A percentile compares a stretch with the other conserved stretches of the same genome.
Evolutionary conservation across 1,140 invertebrate genomes (phyloP).

Genomic region (Calephelis virginiensis): DNA sequence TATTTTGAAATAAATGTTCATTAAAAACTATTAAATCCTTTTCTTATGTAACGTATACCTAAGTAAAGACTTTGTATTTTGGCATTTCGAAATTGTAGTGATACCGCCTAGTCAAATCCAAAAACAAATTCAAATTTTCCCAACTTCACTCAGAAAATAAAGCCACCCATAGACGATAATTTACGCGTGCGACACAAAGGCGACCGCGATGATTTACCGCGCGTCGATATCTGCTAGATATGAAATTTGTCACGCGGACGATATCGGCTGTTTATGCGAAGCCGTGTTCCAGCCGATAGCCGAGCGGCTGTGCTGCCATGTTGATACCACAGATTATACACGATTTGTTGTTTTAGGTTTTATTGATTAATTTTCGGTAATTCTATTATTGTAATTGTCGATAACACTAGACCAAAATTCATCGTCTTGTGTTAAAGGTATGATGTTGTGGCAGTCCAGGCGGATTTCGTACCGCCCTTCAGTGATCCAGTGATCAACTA

Average conservation of each 20-base stretch:
- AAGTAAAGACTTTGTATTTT: too few species aligned
- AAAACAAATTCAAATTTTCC: conserved; percentile 1
- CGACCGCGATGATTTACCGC: conserved; percentile 39
- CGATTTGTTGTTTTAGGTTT: conserved; percentile 28
- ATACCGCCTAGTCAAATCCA: neutral
- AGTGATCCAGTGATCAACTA: too few species aligned
- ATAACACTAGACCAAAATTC: neutral
- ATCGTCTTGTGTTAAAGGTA: too few species aligned
- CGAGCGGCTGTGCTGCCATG: conserved; percentile 22
- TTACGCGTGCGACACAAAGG: conserved; percentile 30
- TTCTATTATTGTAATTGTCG: neutral
- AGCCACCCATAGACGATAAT: conserved; percentile 31
- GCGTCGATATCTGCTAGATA: conserved; percentile 44
- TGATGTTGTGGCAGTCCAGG: too few species aligned
- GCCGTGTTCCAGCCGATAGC: conserved; percentile 28
- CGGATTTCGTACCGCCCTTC: too few species aligned
- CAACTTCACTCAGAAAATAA: conserved; percentile 30
- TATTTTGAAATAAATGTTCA: too few species aligned
- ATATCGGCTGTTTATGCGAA: conserved; percentile 43
- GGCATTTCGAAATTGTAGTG: too few species aligned
- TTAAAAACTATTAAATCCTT: too few species aligned
- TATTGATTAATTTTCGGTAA: conserved; percentile 23
- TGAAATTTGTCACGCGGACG: conserved; percentile 42
- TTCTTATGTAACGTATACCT: too few species aligned
- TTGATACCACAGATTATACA: conserved; percentile 37